Evolutionary conservation across 2,113 vertebrate species (phyloP).

Genomic region (Panurus biarmicus): DNA sequence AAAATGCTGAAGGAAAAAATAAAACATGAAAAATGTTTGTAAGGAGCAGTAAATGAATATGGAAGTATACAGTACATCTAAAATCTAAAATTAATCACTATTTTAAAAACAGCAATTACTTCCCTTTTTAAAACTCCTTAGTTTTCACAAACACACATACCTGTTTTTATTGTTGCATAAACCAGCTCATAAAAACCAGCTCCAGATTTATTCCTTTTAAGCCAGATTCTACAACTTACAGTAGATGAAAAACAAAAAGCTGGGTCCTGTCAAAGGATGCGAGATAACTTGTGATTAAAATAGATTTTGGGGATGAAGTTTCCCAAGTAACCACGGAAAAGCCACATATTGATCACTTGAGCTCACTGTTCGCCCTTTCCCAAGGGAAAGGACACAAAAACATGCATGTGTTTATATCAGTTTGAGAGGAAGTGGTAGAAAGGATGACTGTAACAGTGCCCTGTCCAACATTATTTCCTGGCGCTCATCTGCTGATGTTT

Average conservation of each 20-base stretch:
- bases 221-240: neutral
- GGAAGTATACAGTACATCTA: neutral
- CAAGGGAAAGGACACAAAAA: constrained; percentile 4
- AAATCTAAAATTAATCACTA: neutral
- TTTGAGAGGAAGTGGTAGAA: constrained; percentile 21
- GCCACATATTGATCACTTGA: neutral
- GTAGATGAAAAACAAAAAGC: neutral
- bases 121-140: neutral
- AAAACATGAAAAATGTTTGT: neutral
- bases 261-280: neutral
- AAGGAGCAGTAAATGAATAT: neutral
- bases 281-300: neutral
- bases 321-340: neutral
- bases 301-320: neutral
- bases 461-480: neutral
- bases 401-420: neutral
- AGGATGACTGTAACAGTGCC: neutral
- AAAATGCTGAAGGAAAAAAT: neutral
- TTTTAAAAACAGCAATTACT: neutral
- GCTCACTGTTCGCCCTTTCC: neutral
- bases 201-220: neutral
- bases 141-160: neutral
- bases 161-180: neutral
- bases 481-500: neutral
- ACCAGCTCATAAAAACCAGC: too few species aligned